A percentile compares a stretch with the other conserved stretches of the same genome.
Conservation (phyloP, 2,113 vertebrate species). For the Willisornis vidua region DNA sequence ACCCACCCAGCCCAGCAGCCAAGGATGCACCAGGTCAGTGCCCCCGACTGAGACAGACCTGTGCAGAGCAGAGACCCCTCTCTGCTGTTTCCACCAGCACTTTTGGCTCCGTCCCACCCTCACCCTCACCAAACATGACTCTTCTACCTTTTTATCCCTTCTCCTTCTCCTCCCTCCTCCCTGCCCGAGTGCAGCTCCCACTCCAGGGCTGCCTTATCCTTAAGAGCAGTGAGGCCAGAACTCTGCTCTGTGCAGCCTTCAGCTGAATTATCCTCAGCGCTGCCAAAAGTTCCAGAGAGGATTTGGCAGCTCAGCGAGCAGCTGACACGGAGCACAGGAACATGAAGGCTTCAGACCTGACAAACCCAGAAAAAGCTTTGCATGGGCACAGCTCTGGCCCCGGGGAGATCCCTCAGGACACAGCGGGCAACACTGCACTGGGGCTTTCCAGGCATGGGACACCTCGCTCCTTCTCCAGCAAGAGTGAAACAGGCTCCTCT, state of each 20-base stretch:
- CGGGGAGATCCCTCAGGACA: not conserved
- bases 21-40: not conserved
- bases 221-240: not conserved
- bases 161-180: not conserved
- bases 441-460: not conserved
- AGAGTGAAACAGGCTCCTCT: not conserved
- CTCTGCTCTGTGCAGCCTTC: not conserved
- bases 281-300: not conserved
- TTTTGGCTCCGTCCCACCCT: not conserved
- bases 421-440: not conserved
- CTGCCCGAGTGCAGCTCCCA: not conserved
- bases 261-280: not conserved
- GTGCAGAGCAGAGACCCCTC: not conserved
- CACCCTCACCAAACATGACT: not conserved
- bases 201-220: not conserved
- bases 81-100: not conserved
- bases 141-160: not conserved
- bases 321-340: not conserved
- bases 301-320: constrained; percentile 38
- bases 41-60: no score
- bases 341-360: not conserved
- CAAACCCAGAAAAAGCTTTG: constrained; percentile 3
- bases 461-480: not conserved
- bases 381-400: not conserved
- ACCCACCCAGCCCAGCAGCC: not conserved